These are phyloP conservation scores for Megastigmus dorsalis DNA, from an alignment of 2,888 invertebrate species.

Conservation along the genomic window DNA sequence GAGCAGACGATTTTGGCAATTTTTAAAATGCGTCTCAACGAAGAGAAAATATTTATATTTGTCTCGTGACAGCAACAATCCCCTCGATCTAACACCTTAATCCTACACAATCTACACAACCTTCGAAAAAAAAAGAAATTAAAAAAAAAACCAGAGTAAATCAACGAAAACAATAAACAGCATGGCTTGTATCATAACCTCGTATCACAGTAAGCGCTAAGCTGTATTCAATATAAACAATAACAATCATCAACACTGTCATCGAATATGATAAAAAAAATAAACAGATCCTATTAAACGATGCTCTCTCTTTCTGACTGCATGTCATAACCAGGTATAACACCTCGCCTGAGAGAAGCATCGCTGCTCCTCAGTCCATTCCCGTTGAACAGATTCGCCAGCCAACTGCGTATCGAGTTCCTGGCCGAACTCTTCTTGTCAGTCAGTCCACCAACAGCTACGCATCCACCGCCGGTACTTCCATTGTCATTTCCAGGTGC, in stretches of 20 bases:
- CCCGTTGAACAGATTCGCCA: conserved; percentile 85
- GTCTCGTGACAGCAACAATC: neutral
- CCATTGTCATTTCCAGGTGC: conserved; percentile 54
- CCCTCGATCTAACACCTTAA: no score
- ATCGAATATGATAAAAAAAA: neutral
- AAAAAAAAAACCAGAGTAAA: conserved; percentile 43
- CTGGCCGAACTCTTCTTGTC: conserved; percentile 79
- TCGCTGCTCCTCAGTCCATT: conserved; percentile 82
- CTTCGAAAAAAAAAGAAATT: no score
- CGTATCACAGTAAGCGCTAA: conserved; percentile 43
- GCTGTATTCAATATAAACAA: conserved; percentile 49
- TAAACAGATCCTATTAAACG: conserved; percentile 73
- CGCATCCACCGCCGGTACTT: conserved; percentile 26
- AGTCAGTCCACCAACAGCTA: conserved; percentile 68
- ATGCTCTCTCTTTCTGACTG: conserved; percentile 79
- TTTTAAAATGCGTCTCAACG: conserved; percentile 17
- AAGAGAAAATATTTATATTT: neutral
- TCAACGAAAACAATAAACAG: conserved; percentile 28
- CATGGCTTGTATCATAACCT: neutral
- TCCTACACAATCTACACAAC: neutral
- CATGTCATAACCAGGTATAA: conserved; percentile 75
- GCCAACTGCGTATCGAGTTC: conserved; percentile 83
- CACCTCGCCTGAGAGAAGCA: conserved; percentile 77
- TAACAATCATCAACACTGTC: conserved; percentile 31
- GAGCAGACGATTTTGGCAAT: conserved; percentile 16